Evolutionary conservation across 2,888 invertebrate species (phyloP), one percentile per base, ranked within the genome.

Genomic region (Leucoma salicis): DNA sequence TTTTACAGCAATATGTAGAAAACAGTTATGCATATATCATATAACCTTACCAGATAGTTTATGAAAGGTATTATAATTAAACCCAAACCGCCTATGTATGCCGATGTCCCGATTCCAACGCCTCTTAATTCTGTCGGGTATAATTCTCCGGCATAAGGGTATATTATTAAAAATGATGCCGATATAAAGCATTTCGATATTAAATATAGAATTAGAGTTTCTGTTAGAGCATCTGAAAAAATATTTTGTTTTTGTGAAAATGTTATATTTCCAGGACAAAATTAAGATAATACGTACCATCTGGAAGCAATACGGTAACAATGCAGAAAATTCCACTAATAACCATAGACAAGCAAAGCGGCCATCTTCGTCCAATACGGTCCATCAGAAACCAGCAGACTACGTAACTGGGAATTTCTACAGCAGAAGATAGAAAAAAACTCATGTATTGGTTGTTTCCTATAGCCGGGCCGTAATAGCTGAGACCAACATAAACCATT

Each of bases 81-180:
- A 27, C 97, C 97, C 50, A 96, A 87, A 38, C 97, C 97, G 37
- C 96, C 97, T 56, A 97, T 94, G 74, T 97, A 97, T 11, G 97
- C 96, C 1, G 97, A 97, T 39, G 96, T 94, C 33, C 97, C 97
- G 59, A 97, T 97, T 11, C 97, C 97, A 40, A 97, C 91, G 1
- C 97, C 97, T 61, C 97, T 91, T 32, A 97, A 91, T 75, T 96
- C 95, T 1, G 97, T 97, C 1, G 97, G 97, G 81, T 97, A 97
- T 14, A 97, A 78, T 84, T 97, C 97, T 7, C 96, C 96, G 57
- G 97, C 97, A 78, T 97, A 97, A 0, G 97, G 97, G 78, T 97
- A 97, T 63, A 97, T 96, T 50, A 97, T 96, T 42, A 97, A 90
- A 84, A 97, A 97, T 4, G 97, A 96, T 4, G 96, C 96, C 1